Base-by-base conservation (phyloP, 2,797 vertebrate species). In the Novumbra hubbsi region DNA sequence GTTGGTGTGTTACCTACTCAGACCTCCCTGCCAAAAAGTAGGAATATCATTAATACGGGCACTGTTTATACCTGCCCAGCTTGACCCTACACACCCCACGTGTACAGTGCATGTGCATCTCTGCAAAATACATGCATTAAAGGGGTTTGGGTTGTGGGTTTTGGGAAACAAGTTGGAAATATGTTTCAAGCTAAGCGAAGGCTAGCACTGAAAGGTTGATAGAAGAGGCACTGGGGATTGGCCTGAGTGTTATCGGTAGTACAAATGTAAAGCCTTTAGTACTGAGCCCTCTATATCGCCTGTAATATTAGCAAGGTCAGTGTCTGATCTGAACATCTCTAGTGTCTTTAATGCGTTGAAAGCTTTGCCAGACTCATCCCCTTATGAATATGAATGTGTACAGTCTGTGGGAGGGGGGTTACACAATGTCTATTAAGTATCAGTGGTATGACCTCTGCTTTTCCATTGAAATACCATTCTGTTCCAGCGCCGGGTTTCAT, bases 21-120 rank as follows among this genome's bases (percentile, higher is more conserved):
- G 80, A 87, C 81, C 77, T 80, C 73, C 64, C 66, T 77, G 86
- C 82, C 84, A 88, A 78, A 76, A 76, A 66, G 49, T 62, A 78
- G 85, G 85, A 92, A 92, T 89, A 84, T 82, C 86, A 88, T 86
- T 84, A 83, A 85, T 87, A 77, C 71, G 86, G 85, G 84, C 77
- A 81, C 76, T 41, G 73, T 79, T 83, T 80, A 84, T 79, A 78
- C 81, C 79, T 76, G 75, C 75, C 55, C n/a, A 24, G 74, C 55
- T 71, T 41, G n/a, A 15, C 57, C 30, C 19, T 27, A 63, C 50
- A 55, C 64, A 38, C 11, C 9, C 7, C 32, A 9, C 28, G 28
- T 11, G 24, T 27, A 64, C 27, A 8, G 55, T 57, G 12, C 17
- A 16, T 24, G 55, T 57, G 21, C 5, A n/a, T 57, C 55, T 57